Conservation (phyloP, 2,888 invertebrate species). For the Machimus rusticus region DNA sequence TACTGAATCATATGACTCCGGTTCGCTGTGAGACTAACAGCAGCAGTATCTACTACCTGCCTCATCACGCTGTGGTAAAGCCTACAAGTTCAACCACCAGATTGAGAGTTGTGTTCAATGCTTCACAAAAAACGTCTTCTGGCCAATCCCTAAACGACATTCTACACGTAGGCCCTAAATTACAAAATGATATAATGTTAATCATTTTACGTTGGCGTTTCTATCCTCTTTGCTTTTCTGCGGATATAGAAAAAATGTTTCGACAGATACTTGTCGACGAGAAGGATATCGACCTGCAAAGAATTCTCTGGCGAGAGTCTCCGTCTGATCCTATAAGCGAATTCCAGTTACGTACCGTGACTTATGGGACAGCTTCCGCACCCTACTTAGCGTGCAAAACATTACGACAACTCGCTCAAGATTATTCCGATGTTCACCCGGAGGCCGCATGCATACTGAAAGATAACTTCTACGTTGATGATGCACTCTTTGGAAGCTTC, state of each 20-base stretch:
- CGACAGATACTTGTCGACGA: background rate
- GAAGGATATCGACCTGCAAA: background rate
- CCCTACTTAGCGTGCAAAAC: conserved; percentile 28
- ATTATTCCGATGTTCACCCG: background rate
- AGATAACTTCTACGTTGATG: background rate
- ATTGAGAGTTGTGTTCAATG: conserved; percentile 36
- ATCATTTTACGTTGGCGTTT: background rate
- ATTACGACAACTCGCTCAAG: background rate
- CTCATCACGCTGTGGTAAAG: conserved; percentile 36
- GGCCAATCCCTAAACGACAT: conserved; percentile 29
- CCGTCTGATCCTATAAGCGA: background rate
- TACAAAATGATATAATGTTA: background rate
- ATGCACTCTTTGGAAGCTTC: background rate
- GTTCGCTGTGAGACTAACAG: background rate
- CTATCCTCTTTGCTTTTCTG: background rate
- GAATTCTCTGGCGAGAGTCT: conserved; percentile 23
- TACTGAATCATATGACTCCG: background rate
- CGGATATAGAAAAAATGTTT: conserved; percentile 37
- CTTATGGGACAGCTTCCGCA: conserved; percentile 28
- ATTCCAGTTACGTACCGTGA: conserved; percentile 14
- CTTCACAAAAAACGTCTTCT: background rate
- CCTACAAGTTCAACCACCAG: conserved; percentile 12
- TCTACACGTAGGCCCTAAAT: background rate
- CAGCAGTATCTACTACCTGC: background rate
- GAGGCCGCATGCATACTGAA: background rate